Evolutionary conservation across 1,140 invertebrate genomes (phyloP).

Genomic region (Vanessa tameamea): DNA sequence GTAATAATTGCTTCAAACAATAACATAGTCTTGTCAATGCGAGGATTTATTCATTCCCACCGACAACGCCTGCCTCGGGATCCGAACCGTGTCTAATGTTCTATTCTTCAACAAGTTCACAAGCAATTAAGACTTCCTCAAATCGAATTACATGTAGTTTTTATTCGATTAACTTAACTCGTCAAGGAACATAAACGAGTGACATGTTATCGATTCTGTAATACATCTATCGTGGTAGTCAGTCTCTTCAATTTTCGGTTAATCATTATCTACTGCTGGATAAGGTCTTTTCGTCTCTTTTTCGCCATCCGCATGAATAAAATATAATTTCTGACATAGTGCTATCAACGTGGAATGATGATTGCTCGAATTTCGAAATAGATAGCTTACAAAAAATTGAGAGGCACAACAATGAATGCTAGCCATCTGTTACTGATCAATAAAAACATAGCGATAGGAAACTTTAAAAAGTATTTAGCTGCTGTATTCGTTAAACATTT

Average conservation of each 20-base stretch:
- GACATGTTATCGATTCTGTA: neutral
- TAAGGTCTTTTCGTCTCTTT: no score
- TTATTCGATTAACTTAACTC: neutral
- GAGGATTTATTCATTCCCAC: slow-evolving; percentile 67
- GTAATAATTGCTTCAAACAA: slow-evolving; percentile 45
- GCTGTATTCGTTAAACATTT: no score
- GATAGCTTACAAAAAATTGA: neutral
- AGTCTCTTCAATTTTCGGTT: no score
- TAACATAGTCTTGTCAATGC: slow-evolving; percentile 52
- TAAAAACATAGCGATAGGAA: no score
- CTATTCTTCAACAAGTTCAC: slow-evolving; percentile 50
- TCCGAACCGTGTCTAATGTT: slow-evolving; percentile 51
- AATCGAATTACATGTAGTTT: slow-evolving; percentile 24
- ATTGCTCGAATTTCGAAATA: neutral
- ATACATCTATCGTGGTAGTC: neutral
- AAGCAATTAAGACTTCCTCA: slow-evolving; percentile 55
- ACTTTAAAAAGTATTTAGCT: no score
- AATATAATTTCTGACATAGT: no score
- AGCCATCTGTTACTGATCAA: no score
- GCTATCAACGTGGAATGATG: no score
- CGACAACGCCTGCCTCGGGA: slow-evolving; percentile 33
- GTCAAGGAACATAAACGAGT: neutral
- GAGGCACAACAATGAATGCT: no score
- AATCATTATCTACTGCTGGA: no score
- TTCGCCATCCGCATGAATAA: no score